Conservation (phyloP, 2,888 invertebrate genomes). For the Conchocele bisecta region DNA sequence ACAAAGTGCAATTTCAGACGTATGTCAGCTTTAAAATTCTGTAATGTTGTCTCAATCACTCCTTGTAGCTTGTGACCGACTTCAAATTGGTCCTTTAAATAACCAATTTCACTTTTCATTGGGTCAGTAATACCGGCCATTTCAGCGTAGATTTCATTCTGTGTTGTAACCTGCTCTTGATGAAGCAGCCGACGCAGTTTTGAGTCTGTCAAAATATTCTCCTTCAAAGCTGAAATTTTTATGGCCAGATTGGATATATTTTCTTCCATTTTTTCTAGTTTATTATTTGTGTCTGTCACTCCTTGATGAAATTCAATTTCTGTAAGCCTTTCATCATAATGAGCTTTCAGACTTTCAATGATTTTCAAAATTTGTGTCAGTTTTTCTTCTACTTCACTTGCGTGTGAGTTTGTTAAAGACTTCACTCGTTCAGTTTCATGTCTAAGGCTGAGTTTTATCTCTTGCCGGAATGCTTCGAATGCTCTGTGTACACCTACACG, state of each 20-base stretch:
- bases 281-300: conserved; percentile 2
- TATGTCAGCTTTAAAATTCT: conserved; percentile 35
- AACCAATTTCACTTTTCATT: conserved; percentile 16
- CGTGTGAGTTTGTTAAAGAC: conserved; percentile 6
- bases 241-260: conserved; percentile 17
- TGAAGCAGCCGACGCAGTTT: conserved; percentile 16
- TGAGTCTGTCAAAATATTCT: conserved; percentile 18
- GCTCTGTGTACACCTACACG: conserved; percentile 21
- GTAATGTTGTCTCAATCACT: conserved; percentile 18
- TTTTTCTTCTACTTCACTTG: conserved; percentile 15
- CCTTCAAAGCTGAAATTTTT: conserved; percentile 30
- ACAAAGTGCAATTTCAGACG: conserved; percentile 32
- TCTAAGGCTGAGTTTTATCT: conserved; percentile 15
- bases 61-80: conserved; percentile 10
- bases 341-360: conserved; percentile 24
- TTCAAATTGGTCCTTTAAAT: conserved; percentile 20
- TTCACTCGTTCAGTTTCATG: conserved; percentile 25
- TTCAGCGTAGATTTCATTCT: conserved; percentile 20
- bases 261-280: conserved; percentile 30
- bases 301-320: neutral
- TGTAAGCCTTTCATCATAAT: conserved; percentile 26
- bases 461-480: conserved; percentile 18
- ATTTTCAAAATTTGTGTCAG: conserved; percentile 20
- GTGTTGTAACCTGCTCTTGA: conserved; percentile 14
- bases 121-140: conserved; percentile 14